phyloP scores from a whole-genome alignment of 2,888 invertebrate species.

The Dasypolia templi region DNA sequence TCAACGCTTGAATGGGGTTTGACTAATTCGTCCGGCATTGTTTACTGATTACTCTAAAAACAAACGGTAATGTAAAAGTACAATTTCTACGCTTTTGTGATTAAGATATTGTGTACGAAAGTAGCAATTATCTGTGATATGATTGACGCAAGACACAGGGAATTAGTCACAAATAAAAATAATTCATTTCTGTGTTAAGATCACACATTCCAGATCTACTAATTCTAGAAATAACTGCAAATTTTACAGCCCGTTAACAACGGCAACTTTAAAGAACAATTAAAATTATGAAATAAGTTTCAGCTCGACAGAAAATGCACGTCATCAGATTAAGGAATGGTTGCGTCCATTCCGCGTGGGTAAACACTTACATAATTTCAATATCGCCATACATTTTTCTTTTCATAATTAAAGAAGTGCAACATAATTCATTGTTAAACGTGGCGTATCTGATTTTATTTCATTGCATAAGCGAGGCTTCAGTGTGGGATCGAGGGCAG shows the following conservation, averaged over 20 bases:
- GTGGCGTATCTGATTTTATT: slow-evolving; percentile 70
- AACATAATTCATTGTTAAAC: slow-evolving; percentile 68
- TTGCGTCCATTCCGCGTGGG: slow-evolving; percentile 49
- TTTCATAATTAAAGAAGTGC: slow-evolving; percentile 70
- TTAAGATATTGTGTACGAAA: slow-evolving; percentile 50
- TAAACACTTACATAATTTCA: slow-evolving; percentile 63
- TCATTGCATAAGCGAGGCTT: slow-evolving; percentile 82
- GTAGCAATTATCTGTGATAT: slow-evolving; percentile 38
- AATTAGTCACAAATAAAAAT: slow-evolving; percentile 36
- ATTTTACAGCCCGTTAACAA: background rate
- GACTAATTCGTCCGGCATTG: slow-evolving; percentile 57
- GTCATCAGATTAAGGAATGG: slow-evolving; percentile 37
- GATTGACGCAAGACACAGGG: slow-evolving; percentile 13
- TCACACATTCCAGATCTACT: background rate
- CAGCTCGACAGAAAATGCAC: slow-evolving; percentile 15
- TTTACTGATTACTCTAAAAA: slow-evolving; percentile 50
- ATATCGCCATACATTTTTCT: slow-evolving; percentile 59
- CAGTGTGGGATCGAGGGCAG: slow-evolving; percentile 84
- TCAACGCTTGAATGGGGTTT: slow-evolving; percentile 52
- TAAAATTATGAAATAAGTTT: slow-evolving; percentile 17
- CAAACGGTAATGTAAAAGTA: slow-evolving; percentile 35
- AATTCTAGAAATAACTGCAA: background rate
- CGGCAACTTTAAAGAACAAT: slow-evolving; percentile 4
- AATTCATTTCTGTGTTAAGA: background rate
- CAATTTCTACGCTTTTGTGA: slow-evolving; percentile 49